Evolutionary conservation across 2,888 invertebrate genomes (phyloP), one percentile per base, ranked within the genome.

Genomic region (Dichetophora obliterata): DNA sequence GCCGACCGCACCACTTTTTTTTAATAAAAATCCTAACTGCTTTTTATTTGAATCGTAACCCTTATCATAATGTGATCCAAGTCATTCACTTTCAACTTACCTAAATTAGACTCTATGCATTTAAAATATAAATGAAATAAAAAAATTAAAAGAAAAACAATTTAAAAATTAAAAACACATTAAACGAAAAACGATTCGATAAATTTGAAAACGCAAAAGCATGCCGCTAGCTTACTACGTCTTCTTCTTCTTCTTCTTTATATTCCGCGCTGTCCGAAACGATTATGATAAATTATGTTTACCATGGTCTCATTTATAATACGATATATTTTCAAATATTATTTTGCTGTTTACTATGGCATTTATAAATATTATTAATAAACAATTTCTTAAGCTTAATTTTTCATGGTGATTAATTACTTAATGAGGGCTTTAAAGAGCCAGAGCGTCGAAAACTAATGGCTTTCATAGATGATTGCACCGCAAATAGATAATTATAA

Each of bases 371-470:
- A 50, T 68, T 68, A 68, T 48, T 68, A 68, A 68, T 68, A 68
- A 68, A 24, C 68, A 68, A 50, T 68, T 68, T 68, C n/a, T 68
- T 50, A 34, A 71, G 57, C 19, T 34, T 71, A 14, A 59, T 50
- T 69, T 27, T 68, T 19, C 70, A 19, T 57, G 71, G 71, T 71
- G 71, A 71, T 71, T 71, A 71, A 71, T 71, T 71, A 59, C 71
- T 24, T 71, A 71, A 71, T 71, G 71, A 71, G 71, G 68, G 63
- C 31, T 16, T 34, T 63, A 63, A 31, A 31, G 27, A n/a, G 22
- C 27, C n/a, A 31, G 24, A 31, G n/a, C 27, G n/a, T n/a, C 31
- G 63, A 31, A 63, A 63, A 31, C 31, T 63, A 31, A 19, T 63
- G 61, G 14, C 27, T 24, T 6, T 6, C 57, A 59, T 43, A 43